Percentiles rank a stretch among this genome's conserved stretches.
Evolutionary conservation across 2,888 invertebrate species (phyloP).

Genomic region (Lepidocyrtinus sp.): DNA sequence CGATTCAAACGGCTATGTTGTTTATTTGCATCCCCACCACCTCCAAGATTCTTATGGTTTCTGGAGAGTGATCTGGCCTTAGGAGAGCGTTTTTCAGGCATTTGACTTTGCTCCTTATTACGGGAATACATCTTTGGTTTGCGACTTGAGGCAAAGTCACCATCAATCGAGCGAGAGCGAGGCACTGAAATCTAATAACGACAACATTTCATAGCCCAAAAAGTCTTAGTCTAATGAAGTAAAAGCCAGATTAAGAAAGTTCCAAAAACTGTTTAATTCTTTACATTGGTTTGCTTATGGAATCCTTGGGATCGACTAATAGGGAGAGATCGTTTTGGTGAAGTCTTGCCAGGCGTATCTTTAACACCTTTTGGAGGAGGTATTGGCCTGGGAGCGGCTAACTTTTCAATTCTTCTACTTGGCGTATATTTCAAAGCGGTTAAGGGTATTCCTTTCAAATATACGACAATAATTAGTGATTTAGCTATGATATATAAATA

Average conservation of each 20-base stretch:
- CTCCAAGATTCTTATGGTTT: not conserved
- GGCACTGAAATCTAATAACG: not conserved
- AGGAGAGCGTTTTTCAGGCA: not conserved
- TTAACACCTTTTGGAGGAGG: not conserved
- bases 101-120: constrained; percentile 1
- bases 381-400: constrained; percentile 41
- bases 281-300: not conserved
- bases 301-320: constrained; percentile 26
- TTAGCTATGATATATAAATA: not conserved
- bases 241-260: no score
- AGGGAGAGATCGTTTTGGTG: not conserved
- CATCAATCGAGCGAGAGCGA: not conserved
- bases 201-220: no score
- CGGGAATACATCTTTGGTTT: constrained; percentile 22
- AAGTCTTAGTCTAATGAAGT: no score
- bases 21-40: not conserved
- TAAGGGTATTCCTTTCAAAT: constrained; percentile 56
- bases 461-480: no score
- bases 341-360: no score
- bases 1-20: no score
- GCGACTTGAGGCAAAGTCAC: constrained; percentile 33
- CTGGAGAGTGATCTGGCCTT: not conserved
- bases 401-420: constrained; percentile 45
- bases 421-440: constrained; percentile 60
- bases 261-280: not conserved